phyloP scores from a whole-genome alignment of 2,888 invertebrate species.

The Diarsia brunnea region DNA sequence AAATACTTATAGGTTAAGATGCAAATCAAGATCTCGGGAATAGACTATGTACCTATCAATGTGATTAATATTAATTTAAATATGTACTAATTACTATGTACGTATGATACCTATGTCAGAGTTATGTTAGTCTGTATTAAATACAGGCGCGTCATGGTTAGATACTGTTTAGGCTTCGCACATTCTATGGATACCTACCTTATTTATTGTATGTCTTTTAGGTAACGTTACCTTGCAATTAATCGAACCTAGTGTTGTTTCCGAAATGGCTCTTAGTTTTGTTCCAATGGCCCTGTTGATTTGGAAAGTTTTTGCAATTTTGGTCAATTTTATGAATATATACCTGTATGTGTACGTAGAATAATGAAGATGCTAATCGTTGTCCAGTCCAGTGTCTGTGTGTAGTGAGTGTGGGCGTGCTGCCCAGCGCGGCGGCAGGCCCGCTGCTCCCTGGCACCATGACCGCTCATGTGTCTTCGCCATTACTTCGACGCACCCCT shows the following conservation, averaged over 20 bases:
- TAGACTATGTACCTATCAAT: conserved; percentile 87
- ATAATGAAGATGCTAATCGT: conserved; percentile 80
- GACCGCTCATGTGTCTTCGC: conserved; percentile 61
- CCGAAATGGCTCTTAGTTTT: conserved; percentile 62
- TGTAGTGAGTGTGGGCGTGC: conserved; percentile 54
- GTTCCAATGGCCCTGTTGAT: conserved; percentile 63
- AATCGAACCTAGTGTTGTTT: conserved; percentile 61
- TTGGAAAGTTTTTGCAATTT: conserved; percentile 84
- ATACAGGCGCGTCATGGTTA: conserved; percentile 78
- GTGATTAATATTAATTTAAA: conserved; percentile 85
- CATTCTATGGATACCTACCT: conserved; percentile 68
- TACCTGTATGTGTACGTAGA: conserved; percentile 81
- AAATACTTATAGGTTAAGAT: conserved; percentile 89
- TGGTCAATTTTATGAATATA: conserved; percentile 85
- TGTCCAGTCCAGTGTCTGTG: conserved; percentile 78
- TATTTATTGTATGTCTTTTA: conserved; percentile 66
- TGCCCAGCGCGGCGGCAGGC: conserved; percentile 38
- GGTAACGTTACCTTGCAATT: conserved; percentile 65
- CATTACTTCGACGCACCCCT: conserved; percentile 79
- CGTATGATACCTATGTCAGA: conserved; percentile 71
- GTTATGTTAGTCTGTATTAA: conserved; percentile 79
- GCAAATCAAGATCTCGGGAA: conserved; percentile 86
- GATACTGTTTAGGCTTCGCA: conserved; percentile 74
- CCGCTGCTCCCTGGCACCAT: conserved; percentile 60
- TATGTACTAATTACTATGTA: conserved; percentile 73